Conservation (phyloP, 2,888 invertebrate species). For the Stenichneumon culpator region DNA sequence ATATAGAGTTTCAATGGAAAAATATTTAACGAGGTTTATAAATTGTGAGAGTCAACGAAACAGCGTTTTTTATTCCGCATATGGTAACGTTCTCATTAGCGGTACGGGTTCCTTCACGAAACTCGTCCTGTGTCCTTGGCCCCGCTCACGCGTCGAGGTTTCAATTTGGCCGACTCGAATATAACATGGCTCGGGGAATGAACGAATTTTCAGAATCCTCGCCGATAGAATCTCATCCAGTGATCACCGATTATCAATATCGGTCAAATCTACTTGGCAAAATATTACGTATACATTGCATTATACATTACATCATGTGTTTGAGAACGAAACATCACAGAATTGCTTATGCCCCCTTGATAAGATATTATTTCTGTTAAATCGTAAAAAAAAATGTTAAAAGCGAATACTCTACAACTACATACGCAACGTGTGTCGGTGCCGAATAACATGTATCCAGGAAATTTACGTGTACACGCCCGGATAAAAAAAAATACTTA, state of each 20-base stretch:
- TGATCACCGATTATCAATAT: conserved; percentile 22
- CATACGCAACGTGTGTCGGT: neutral
- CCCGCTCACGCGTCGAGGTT: conserved; percentile 6
- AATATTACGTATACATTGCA: conserved; percentile 27
- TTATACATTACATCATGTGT: conserved; percentile 23
- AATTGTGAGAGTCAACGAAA: conserved; percentile 16
- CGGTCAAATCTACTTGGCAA: conserved; percentile 12
- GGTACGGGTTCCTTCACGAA: conserved; percentile 1
- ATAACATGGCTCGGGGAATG: neutral
- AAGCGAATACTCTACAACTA: conserved; percentile 6
- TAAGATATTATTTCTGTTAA: conserved; percentile 24
- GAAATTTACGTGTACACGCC: too few species aligned
- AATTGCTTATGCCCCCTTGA: conserved; percentile 51
- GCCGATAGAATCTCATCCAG: neutral
- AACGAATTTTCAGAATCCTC: conserved; percentile 8
- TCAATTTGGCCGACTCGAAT: neutral
- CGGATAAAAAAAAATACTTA: neutral
- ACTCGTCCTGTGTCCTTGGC: conserved; percentile 36
- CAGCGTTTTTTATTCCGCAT: conserved; percentile 6
- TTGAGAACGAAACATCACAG: conserved; percentile 62
- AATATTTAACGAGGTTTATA: conserved; percentile 10
- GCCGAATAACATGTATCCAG: neutral
- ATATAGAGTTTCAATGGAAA: neutral
- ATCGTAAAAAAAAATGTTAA: conserved; percentile 23
- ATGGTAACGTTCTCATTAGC: conserved; percentile 28